Conservation (phyloP, 2,797 vertebrate species). For the Hipposideros larvatus region DNA sequence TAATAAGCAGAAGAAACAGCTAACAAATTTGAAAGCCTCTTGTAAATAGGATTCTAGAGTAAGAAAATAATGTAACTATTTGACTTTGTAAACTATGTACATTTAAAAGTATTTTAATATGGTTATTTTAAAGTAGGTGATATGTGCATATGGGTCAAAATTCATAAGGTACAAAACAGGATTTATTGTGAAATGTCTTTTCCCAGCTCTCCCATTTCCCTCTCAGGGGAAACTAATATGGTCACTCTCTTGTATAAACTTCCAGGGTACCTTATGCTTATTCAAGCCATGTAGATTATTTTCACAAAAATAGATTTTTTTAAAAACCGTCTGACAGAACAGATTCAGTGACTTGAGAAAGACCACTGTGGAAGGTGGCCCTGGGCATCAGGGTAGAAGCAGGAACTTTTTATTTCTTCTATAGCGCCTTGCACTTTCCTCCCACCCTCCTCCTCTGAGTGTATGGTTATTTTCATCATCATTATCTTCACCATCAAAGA, state of each 20-base stretch:
- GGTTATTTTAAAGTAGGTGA: background rate
- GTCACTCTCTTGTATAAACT: background rate
- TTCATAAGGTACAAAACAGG: background rate
- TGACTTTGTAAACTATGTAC: background rate
- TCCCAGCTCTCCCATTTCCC: background rate
- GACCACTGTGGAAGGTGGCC: background rate
- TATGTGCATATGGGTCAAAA: background rate
- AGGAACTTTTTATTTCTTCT: background rate
- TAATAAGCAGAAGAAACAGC: background rate
- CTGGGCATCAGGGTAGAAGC: background rate
- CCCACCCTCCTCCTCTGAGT: background rate
- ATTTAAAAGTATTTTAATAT: background rate
- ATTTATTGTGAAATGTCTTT: background rate
- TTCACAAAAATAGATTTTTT: background rate
- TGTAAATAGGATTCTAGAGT: background rate
- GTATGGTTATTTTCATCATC: background rate
- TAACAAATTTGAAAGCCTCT: background rate
- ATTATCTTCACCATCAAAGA: background rate
- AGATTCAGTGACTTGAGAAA: background rate
- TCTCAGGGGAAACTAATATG: background rate
- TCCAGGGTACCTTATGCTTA: background rate
- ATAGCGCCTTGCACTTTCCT: background rate
- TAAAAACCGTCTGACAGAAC: background rate
- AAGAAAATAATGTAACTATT: background rate
- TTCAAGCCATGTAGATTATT: background rate